phyloP scores from a whole-genome alignment of 1,140 invertebrate species.

The Diplogasteroides magnus region DNA sequence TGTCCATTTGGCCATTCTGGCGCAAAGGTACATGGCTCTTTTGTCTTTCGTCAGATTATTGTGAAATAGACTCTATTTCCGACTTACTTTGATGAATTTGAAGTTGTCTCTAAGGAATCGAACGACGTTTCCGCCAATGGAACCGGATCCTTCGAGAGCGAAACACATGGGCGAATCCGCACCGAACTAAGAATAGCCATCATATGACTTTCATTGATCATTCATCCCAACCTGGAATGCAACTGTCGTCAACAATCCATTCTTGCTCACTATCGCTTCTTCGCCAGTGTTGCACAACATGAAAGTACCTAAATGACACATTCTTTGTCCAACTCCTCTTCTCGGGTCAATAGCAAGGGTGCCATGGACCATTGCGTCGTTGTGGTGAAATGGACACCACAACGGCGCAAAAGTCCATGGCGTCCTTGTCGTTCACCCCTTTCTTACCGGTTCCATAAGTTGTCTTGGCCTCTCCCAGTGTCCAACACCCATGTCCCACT shows the following conservation, averaged over 20 bases:
- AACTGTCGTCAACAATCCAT: slow-evolving; percentile 85
- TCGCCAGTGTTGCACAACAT: slow-evolving; percentile 87
- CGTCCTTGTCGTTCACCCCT: too few species aligned
- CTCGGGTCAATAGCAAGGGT: too few species aligned
- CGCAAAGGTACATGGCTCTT: too few species aligned
- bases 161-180: slow-evolving; percentile 72
- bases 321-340: too few species aligned
- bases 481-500: slow-evolving; percentile 85
- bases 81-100: slow-evolving; percentile 64
- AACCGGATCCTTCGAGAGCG: slow-evolving; percentile 85
- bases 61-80: neutral
- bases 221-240: slow-evolving; percentile 76
- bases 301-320: too few species aligned
- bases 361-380: too few species aligned
- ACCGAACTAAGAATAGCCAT: slow-evolving; percentile 46
- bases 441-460: slow-evolving; percentile 88
- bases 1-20: neutral
- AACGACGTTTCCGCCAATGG: slow-evolving; percentile 79
- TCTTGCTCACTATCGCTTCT: slow-evolving; percentile 72
- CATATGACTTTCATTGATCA: neutral
- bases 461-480: slow-evolving; percentile 84
- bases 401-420: too few species aligned
- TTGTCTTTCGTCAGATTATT: too few species aligned
- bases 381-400: too few species aligned
- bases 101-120: slow-evolving; percentile 84